phyloP scores from a whole-genome alignment of 2,888 invertebrate genomes.

The Tholera decimalis region DNA sequence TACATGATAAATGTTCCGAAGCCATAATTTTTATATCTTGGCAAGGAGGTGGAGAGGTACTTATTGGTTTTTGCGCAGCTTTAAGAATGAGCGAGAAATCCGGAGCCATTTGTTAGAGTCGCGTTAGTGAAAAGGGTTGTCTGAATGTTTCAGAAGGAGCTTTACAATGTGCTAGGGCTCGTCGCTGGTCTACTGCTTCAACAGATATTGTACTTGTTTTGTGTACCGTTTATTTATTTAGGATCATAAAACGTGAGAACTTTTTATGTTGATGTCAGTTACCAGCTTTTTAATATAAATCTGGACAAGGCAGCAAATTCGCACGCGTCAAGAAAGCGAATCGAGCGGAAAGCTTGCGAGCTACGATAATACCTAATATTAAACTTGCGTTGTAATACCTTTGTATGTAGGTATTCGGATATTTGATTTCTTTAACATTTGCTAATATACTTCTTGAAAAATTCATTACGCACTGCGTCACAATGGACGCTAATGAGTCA shows the following conservation, averaged over 20 bases:
- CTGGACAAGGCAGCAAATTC: slow-evolving; percentile 5
- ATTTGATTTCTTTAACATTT: slow-evolving; percentile 1
- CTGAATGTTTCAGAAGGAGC: slow-evolving; percentile 38
- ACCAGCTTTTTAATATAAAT: slow-evolving; percentile 17
- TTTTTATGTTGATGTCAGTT: slow-evolving; percentile 5
- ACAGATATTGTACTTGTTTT: slow-evolving; percentile 22
- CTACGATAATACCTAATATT: slow-evolving; percentile 15
- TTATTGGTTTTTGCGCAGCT: slow-evolving; percentile 55
- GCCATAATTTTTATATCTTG: slow-evolving; percentile 45
- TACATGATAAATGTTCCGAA: slow-evolving; percentile 54
- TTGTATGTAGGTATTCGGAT: neutral
- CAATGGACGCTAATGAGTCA: neutral
- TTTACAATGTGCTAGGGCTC: slow-evolving; percentile 40
- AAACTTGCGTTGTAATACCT: slow-evolving; percentile 13
- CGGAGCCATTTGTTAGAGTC: slow-evolving; percentile 56
- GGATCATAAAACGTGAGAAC: neutral
- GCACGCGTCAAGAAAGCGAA: slow-evolving; percentile 28
- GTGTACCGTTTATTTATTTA: slow-evolving; percentile 18
- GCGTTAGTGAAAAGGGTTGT: slow-evolving; percentile 63
- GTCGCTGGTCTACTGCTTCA: slow-evolving; percentile 39
- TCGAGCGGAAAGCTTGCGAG: slow-evolving; percentile 8
- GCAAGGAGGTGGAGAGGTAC: slow-evolving; percentile 34
- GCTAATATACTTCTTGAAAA: neutral
- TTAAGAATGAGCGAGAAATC: slow-evolving; percentile 49
- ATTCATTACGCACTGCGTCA: neutral